Base-by-base conservation (phyloP, 2,113 vertebrate species). In the Ivindomyrus marchei region DNA sequence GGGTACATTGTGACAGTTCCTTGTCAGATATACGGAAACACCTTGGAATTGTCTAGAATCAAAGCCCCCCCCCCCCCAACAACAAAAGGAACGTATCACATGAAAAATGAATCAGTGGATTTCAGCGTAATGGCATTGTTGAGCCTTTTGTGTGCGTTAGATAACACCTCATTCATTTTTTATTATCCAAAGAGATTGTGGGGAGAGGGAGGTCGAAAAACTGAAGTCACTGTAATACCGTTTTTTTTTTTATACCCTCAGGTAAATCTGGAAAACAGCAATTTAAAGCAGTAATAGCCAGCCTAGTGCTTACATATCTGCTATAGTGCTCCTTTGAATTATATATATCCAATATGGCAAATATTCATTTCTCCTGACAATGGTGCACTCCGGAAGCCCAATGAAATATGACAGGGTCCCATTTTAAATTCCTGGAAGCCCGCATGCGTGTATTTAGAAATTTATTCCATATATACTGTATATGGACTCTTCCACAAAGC, bases 271-370 rank as follows among this genome's bases (percentile, higher is more conserved):
- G 87, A 74, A 58, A 89, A 24, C 49, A 5, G 84, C 45, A 90
- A 77, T 77, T 87, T 39, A 66, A 50, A 89, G 10, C 85, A 45
- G 50, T 84, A 90, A 90, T 85, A 87, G 50, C 49, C 36, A 19
- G 80, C 50, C 39, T 36, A 17, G 49, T 27, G 77, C 86, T 58
- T 31, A 90, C 50, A 83, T 58, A 15, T 88, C 50, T 45, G 70
- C 50, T 77, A 47, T 88, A 90, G 84, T 84, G 87, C 47, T 8
- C 5, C 83, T 88, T 56, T 90, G 87, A 90, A 90, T 90, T 80
- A 88, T 88, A 74, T 88, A 74, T 70, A 47, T 88, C 74, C 52
- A 49, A 83, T 88, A 4, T 45, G 31, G 46, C 15, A 77, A 77
- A 77, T 77, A 77, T 77, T 85, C 36, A 52, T 80, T 74, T 39